Evolutionary conservation across 2,113 vertebrate genomes (phyloP).

Genomic region (Notiomystis cincta): DNA sequence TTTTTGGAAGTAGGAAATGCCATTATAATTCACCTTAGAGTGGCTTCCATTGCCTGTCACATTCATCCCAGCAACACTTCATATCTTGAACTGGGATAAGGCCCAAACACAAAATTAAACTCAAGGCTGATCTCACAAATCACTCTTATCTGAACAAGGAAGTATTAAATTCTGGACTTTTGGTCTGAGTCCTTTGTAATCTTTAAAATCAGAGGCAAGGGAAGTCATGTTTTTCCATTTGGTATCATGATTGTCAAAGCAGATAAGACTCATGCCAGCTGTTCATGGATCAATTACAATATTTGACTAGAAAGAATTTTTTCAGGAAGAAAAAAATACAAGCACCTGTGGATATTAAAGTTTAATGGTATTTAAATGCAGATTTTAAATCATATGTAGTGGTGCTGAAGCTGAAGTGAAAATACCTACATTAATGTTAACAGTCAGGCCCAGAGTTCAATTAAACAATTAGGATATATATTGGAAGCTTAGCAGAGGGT

Average conservation of each 20-base stretch:
- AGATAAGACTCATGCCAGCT: neutral
- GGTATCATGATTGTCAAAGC: neutral
- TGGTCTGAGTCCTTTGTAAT: neutral
- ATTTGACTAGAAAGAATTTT: neutral
- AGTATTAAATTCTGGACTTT: neutral
- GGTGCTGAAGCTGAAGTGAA: neutral
- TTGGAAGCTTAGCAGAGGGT: neutral
- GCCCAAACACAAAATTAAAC: neutral
- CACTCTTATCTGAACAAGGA: neutral
- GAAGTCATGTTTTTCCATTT: neutral
- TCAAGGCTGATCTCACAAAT: neutral
- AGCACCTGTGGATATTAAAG: neutral
- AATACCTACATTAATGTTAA: neutral
- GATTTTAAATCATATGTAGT: neutral
- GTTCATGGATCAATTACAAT: neutral
- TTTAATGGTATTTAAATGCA: neutral
- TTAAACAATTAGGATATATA: neutral
- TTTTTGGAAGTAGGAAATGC: neutral
- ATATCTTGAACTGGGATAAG: neutral
- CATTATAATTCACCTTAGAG: neutral
- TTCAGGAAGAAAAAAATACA: neutral
- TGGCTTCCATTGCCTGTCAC: neutral
- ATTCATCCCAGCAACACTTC: neutral
- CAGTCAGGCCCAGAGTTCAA: neutral
- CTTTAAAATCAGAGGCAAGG: neutral